Conservation (phyloP, 2,797 vertebrate genomes). For the Enteromius viviparus region DNA sequence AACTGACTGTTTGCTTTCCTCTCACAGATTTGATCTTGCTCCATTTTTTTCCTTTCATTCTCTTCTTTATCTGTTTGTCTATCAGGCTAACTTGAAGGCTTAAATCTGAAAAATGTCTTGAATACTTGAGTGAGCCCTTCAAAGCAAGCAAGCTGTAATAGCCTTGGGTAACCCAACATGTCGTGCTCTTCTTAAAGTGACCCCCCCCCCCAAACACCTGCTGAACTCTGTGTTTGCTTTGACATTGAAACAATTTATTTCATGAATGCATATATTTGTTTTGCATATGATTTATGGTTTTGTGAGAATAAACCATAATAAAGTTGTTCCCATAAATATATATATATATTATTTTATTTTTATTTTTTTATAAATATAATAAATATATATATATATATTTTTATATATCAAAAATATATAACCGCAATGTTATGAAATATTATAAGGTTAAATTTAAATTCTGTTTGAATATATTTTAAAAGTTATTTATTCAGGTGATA, state of each 20-base stretch:
- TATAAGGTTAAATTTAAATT: no score
- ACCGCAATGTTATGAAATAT: no score
- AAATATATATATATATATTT: no score
- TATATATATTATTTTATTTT: no score
- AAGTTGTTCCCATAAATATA: neutral
- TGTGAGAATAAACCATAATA: neutral
- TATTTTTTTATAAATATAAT: no score
- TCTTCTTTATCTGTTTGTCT: slow-evolving; percentile 38
- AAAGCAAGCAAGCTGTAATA: neutral
- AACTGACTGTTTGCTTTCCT: slow-evolving; percentile 48
- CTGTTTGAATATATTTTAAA: no score
- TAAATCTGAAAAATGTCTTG: slow-evolving; percentile 46
- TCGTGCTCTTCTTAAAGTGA: neutral
- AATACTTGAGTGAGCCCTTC: neutral
- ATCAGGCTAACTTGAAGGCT: slow-evolving; percentile 27
- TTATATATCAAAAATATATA: no score
- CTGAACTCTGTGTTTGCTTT: neutral
- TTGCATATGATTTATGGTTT: neutral
- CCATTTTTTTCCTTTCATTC: neutral
- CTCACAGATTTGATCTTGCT: slow-evolving; percentile 39
- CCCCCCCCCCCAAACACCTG: neutral
- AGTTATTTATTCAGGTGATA: no score
- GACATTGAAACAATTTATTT: neutral
- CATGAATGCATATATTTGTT: neutral
- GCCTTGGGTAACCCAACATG: neutral